These are phyloP conservation scores for Syrphus vitripennis DNA, from an alignment of 2,888 invertebrate genomes.

Conservation along the genomic window DNA sequence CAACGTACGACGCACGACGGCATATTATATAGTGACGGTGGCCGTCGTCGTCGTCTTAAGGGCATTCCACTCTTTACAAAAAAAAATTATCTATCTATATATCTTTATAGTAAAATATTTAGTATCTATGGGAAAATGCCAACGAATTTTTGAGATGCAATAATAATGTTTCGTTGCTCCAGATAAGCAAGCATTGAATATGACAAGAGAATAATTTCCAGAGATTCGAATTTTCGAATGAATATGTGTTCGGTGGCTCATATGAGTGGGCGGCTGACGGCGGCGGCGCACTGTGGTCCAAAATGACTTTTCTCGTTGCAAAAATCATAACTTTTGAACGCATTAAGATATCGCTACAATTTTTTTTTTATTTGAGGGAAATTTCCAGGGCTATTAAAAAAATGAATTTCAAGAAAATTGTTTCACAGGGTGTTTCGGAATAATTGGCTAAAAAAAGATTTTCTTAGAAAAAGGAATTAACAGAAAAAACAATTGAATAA, in stretches of 20 bases:
- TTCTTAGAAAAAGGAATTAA: too few relatives aligned
- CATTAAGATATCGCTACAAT: too few relatives aligned
- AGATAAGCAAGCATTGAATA: slow-evolving; percentile 55
- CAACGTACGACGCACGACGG: background rate
- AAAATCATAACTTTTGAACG: too few relatives aligned
- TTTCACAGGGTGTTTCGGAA: too few relatives aligned
- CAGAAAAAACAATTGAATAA: too few relatives aligned
- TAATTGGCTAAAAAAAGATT: too few relatives aligned
- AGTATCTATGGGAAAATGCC: slow-evolving; percentile 56
- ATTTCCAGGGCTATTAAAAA: too few relatives aligned
- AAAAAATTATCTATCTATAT: background rate
- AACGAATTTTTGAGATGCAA: slow-evolving; percentile 53
- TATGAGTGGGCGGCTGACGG: slow-evolving; percentile 15
- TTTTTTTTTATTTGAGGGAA: too few relatives aligned
- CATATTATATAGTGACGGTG: background rate
- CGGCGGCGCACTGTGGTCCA: too few relatives aligned
- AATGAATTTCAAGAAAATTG: too few relatives aligned
- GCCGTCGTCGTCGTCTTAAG: background rate
- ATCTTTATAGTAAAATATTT: background rate
- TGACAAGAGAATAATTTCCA: slow-evolving; percentile 47
- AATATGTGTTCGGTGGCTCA: too few relatives aligned
- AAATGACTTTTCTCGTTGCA: too few relatives aligned
- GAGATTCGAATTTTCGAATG: background rate
- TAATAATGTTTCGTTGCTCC: slow-evolving; percentile 37
- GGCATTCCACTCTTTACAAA: slow-evolving; percentile 35